phyloP scores from a whole-genome alignment of 92 coral and sea anemone species.

The Anthopleura xanthogrammica region DNA sequence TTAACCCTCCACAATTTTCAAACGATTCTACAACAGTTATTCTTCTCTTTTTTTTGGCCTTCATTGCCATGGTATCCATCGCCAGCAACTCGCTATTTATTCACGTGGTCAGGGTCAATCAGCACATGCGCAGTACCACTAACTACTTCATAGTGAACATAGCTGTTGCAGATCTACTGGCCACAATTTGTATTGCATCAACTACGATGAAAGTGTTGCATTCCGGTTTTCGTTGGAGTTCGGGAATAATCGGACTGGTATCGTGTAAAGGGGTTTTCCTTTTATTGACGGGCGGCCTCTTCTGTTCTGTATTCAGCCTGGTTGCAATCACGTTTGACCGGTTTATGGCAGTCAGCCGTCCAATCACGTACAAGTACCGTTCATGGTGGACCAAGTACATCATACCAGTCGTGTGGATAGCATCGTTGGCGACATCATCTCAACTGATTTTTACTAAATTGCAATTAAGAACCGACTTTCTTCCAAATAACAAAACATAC shows the following conservation, averaged over 20 bases:
- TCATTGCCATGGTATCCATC: slow-evolving; percentile 17
- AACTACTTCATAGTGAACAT: slow-evolving; percentile 45
- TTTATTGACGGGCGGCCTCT: neutral
- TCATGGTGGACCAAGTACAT: slow-evolving; percentile 28
- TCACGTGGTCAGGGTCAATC: slow-evolving; percentile 41
- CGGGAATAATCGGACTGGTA: neutral
- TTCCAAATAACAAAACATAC: neutral
- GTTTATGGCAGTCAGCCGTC: slow-evolving; percentile 43
- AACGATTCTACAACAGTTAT: neutral
- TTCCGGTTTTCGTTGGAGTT: neutral
- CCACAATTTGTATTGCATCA: neutral
- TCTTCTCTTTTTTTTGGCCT: neutral
- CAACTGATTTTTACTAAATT: neutral
- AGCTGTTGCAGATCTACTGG: slow-evolving; percentile 32
- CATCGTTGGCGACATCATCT: slow-evolving; percentile 20
- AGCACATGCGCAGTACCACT: slow-evolving; percentile 38
- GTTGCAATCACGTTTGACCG: slow-evolving; percentile 45
- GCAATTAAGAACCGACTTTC: neutral
- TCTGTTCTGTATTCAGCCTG: slow-evolving; percentile 35
- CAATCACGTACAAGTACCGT: slow-evolving; percentile 22
- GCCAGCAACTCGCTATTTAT: slow-evolving; percentile 41
- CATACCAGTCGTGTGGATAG: slow-evolving; percentile 36
- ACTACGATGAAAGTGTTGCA: neutral
- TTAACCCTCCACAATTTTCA: neutral
- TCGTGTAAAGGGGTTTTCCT: neutral